Percentiles rank a stretch among this genome's conserved stretches.
phyloP scores from a whole-genome alignment of 2,888 invertebrate genomes.

The Papilio gigon region DNA sequence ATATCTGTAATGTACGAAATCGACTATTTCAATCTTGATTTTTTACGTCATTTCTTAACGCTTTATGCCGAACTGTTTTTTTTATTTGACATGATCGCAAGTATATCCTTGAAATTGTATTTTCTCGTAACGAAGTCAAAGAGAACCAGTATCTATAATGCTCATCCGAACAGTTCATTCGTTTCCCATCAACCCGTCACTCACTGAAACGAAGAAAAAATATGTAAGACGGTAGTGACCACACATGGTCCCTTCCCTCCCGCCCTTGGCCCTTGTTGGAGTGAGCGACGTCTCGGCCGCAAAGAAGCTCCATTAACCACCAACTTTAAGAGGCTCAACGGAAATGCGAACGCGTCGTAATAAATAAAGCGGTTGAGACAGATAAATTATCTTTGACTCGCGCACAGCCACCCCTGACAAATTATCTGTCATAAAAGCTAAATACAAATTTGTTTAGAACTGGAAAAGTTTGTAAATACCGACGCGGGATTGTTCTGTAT shows the following conservation, averaged over 20 bases:
- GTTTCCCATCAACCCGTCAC: constrained; percentile 67
- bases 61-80: background rate
- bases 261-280: constrained; percentile 48
- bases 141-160: constrained; percentile 40
- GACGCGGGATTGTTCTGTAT: constrained; percentile 62
- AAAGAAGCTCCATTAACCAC: constrained; percentile 78
- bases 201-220: constrained; percentile 62
- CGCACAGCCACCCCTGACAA: constrained; percentile 77
- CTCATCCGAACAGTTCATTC: constrained; percentile 59
- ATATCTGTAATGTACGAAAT: background rate
- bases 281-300: constrained; percentile 70
- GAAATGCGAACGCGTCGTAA: constrained; percentile 78
- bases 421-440: constrained; percentile 80
- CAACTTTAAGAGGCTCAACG: constrained; percentile 76
- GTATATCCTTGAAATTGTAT: constrained; percentile 19
- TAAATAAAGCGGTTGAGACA: constrained; percentile 81
- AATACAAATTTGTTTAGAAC: constrained; percentile 78
- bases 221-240: constrained; percentile 59
- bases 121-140: constrained; percentile 36
- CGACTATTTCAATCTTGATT: background rate
- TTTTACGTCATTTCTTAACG: background rate
- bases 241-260: constrained; percentile 51
- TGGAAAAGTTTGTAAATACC: constrained; percentile 72
- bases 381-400: constrained; percentile 82
- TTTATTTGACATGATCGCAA: background rate